Conservation (phyloP, 2,113 vertebrate species). For the Labeo catla region DNA sequence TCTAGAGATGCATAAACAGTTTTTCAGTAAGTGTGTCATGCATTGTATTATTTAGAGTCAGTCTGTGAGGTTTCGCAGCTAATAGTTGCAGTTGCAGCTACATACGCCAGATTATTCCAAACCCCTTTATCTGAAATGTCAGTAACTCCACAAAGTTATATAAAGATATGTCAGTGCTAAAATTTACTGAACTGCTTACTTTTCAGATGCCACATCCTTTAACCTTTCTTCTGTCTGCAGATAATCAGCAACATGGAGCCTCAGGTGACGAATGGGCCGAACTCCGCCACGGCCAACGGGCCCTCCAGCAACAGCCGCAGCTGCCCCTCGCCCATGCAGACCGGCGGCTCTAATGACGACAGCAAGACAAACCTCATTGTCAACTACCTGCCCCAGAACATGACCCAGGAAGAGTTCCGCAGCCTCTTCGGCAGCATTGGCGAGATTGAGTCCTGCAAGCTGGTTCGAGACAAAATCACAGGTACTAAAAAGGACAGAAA, state of each 20-base stretch:
- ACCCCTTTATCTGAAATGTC: not conserved
- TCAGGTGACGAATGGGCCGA: conserved; percentile 98
- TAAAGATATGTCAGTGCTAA: not conserved
- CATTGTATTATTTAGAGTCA: conserved; percentile 34
- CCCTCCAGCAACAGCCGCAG: conserved; percentile 97
- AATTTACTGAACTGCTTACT: not conserved
- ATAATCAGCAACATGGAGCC: conserved; percentile 99
- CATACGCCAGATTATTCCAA: conserved; percentile 15
- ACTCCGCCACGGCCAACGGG: conserved; percentile 95
- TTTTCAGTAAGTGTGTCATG: conserved; percentile 23
- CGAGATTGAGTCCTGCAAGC: conserved; percentile 99
- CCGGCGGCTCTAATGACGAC: conserved; percentile 93
- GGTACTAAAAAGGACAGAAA: conserved; percentile 73
- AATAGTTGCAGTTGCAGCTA: not conserved
- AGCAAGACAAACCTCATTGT: conserved; percentile 99
- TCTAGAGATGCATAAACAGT: conserved; percentile 44
- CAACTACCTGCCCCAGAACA: conserved; percentile 99
- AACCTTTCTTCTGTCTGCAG: conserved; percentile 72
- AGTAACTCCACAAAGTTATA: not conserved
- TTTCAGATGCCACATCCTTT: conserved; percentile 4
- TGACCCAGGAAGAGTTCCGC: conserved; percentile 99
- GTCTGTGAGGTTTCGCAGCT: conserved; percentile 26
- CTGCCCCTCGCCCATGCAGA: conserved; percentile 99
- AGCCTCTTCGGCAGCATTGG: conserved; percentile 99
- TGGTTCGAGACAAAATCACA: conserved; percentile 99